These are phyloP conservation scores for Heliconius ismenius DNA, from an alignment of 2,888 invertebrate genomes.

Conservation along the genomic window DNA sequence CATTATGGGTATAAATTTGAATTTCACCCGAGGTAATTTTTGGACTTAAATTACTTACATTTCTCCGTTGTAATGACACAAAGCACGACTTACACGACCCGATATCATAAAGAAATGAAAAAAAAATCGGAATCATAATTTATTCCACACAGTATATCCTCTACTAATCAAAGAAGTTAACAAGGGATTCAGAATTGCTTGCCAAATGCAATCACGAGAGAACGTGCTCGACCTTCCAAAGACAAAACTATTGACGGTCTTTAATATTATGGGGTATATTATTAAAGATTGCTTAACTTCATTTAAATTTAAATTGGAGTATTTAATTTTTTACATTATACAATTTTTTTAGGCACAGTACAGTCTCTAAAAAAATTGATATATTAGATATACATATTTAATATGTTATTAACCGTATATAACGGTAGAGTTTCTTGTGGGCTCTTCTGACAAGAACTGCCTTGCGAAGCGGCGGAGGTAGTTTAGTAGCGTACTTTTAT, in stretches of 20 bases:
- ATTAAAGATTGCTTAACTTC: background rate
- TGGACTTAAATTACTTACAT: background rate
- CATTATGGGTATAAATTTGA: background rate
- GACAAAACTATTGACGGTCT: background rate
- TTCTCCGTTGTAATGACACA: background rate
- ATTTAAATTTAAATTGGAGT: background rate
- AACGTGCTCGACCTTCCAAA: constrained; percentile 1
- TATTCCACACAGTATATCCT: background rate
- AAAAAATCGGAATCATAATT: background rate
- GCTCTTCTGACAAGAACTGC: too few species aligned
- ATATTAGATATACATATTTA: too few species aligned
- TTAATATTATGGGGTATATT: background rate
- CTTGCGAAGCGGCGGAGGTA: too few species aligned
- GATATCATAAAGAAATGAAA: background rate
- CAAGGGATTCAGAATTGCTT: background rate
- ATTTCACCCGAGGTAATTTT: background rate
- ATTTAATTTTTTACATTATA: too few species aligned
- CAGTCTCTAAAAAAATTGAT: too few species aligned
- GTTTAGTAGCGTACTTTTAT: too few species aligned
- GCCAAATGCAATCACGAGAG: constrained; percentile 7
- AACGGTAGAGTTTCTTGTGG: too few species aligned
- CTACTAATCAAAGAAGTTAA: constrained; percentile 6
- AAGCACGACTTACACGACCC: background rate
- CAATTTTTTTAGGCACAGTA: too few species aligned
- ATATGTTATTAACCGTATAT: too few species aligned